Evolutionary conservation across 1,140 invertebrate genomes (phyloP).

Genomic region (Drosophila suzukii): DNA sequence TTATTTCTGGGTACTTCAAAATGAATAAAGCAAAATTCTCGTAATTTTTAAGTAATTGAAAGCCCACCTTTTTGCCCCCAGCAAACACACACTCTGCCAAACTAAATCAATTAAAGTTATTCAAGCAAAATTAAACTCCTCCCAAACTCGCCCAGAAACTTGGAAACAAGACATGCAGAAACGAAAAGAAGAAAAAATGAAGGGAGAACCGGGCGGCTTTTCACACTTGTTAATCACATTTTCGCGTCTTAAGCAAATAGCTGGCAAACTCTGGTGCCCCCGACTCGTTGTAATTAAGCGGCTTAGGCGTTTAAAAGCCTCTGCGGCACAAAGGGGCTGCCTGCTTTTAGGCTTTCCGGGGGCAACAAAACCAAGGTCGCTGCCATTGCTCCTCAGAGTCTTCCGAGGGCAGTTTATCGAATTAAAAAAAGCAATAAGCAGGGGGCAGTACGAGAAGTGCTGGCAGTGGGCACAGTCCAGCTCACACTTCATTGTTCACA

Average conservation of each 20-base stretch:
- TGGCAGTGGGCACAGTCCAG: slow-evolving; percentile 5
- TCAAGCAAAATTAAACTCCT: slow-evolving; percentile 70
- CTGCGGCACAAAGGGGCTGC: slow-evolving; percentile 66
- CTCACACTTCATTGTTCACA: slow-evolving; percentile 74
- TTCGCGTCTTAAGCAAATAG: slow-evolving; percentile 81
- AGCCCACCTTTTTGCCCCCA: background rate
- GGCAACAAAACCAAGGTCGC: slow-evolving; percentile 65
- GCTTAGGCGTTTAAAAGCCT: slow-evolving; percentile 66
- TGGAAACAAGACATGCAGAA: slow-evolving; percentile 43
- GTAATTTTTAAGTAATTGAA: slow-evolving; percentile 63
- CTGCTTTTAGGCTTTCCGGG: slow-evolving; percentile 68
- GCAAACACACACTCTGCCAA: slow-evolving; percentile 37
- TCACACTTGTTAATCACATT: slow-evolving; percentile 83
- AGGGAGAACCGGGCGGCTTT: slow-evolving; percentile 61
- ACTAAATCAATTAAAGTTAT: slow-evolving; percentile 82
- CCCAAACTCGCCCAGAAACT: slow-evolving; percentile 19
- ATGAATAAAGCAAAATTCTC: background rate
- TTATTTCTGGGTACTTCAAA: background rate
- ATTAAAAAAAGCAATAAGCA: slow-evolving; percentile 71
- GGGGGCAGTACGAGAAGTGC: background rate
- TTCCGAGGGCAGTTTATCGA: slow-evolving; percentile 79
- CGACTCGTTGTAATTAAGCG: slow-evolving; percentile 79
- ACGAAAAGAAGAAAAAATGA: slow-evolving; percentile 47
- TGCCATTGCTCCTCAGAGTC: slow-evolving; percentile 44
- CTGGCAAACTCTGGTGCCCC: slow-evolving; percentile 43